Evolutionary conservation across 2,797 vertebrate species (phyloP).

Genomic region (Amazonetta brasiliensis): DNA sequence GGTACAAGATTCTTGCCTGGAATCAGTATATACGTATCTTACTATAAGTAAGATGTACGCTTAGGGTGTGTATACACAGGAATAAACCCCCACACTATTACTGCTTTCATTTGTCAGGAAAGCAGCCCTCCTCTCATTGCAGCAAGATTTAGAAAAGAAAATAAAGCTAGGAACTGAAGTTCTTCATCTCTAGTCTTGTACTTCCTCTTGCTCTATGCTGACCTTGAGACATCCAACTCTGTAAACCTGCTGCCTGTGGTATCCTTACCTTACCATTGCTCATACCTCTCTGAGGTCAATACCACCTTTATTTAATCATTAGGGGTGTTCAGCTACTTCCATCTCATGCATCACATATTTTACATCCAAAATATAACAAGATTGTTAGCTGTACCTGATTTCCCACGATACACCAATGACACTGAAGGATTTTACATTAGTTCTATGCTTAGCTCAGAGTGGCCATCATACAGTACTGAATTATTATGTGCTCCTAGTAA

Average conservation of each 20-base stretch:
- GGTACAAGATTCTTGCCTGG: background rate
- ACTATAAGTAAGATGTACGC: background rate
- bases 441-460: background rate
- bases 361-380: background rate
- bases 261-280: background rate
- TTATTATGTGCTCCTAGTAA: background rate
- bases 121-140: background rate
- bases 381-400: background rate
- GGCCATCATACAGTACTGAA: background rate
- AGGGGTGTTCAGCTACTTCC: background rate
- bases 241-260: background rate
- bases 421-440: background rate
- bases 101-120: background rate
- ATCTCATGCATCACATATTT: constrained; percentile 3
- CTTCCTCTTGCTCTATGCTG: background rate
- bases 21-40: background rate
- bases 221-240: background rate
- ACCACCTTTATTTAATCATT: background rate
- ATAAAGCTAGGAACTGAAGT: background rate
- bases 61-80: background rate
- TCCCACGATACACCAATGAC: background rate
- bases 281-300: background rate
- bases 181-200: background rate
- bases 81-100: background rate
- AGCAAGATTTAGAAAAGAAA: background rate